Evolutionary conservation across 2,888 invertebrate species (phyloP), one percentile per base, ranked within the genome.

Genomic region (Ophion slaviceki): DNA sequence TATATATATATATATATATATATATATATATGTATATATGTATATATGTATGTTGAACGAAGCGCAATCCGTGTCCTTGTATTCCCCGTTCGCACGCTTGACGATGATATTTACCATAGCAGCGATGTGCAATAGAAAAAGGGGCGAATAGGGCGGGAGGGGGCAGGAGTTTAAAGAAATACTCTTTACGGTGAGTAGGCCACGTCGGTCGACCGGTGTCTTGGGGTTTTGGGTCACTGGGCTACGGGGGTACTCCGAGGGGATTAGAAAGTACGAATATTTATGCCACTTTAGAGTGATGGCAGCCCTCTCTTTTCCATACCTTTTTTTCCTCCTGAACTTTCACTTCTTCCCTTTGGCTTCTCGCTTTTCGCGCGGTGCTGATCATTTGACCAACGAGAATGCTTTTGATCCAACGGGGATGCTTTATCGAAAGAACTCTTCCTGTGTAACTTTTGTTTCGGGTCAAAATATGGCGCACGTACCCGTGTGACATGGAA

Each of bases 161-260:
- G 32, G 47, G 45, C 5, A 66, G 64, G 36, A 47, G 28, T 47
- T 74, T 40, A 17, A 20, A 28, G 24, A 40, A 74, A 53, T 64
- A 53, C 75, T 76, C 47, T 45, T 75, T 76, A 11, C 61, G 74
- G 36, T 40, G 80, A 28, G 83, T 75, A 70, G 84, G 85, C 85
- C 84, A 84, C 45, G 82, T 82, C 87, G 87, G 88, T 90, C 88
- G 88, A 47, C 66, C 82, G 79, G 81, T 61, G 72, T 80, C 83
- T 86, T 79, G 76, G 85, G 87, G 88, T 87, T 91, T 90, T 91
- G 90, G 91, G 90, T 90, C 90, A 91, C 85, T 91, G 89, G 91
- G 91, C 90, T 88, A 88, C 76, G 85, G 77, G 84, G 84, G 70
- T 80, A 82, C 85, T 79, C 68, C 64, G 47, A 81, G 85, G 80